phyloP scores from a whole-genome alignment of 2,113 vertebrate genomes.

The Lipophrys pholis region DNA sequence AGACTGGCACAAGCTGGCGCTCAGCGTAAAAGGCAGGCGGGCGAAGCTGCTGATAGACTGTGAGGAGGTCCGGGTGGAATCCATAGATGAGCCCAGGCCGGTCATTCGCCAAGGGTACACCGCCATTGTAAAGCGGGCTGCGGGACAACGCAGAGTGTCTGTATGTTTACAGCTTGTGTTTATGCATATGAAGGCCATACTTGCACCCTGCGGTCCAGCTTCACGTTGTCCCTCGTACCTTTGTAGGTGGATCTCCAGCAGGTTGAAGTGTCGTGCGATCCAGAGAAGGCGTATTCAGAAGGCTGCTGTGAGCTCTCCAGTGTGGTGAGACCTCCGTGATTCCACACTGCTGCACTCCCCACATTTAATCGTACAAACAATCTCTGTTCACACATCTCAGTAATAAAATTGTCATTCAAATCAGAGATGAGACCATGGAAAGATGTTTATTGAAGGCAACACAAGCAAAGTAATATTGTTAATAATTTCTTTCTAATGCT shows the following conservation, averaged over 20 bases:
- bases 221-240: neutral
- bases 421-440: no score
- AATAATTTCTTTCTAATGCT: no score
- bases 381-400: no score
- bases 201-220: neutral
- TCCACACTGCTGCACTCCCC: constrained; percentile 3
- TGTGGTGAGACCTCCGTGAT: constrained; percentile 68
- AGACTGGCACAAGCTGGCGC: constrained; percentile 81
- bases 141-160: constrained; percentile 65
- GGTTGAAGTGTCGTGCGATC: constrained; percentile 81
- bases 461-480: no score
- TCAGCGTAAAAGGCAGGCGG: constrained; percentile 76
- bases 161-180: constrained; percentile 53
- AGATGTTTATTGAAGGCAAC: no score
- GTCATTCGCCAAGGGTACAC: constrained; percentile 63
- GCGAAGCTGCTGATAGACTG: constrained; percentile 80
- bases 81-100: constrained; percentile 59
- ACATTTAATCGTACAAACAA: no score
- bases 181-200: no score
- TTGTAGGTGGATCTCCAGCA: constrained; percentile 82
- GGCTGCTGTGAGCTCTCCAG: constrained; percentile 83
- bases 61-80: constrained; percentile 69
- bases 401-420: no score
- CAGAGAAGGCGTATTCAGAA: constrained; percentile 82
- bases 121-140: constrained; percentile 77